Percentiles rank a stretch among this genome's conserved stretches.
Evolutionary conservation across 2,888 invertebrate species (phyloP).

Genomic region (Petrophora chlorosata): DNA sequence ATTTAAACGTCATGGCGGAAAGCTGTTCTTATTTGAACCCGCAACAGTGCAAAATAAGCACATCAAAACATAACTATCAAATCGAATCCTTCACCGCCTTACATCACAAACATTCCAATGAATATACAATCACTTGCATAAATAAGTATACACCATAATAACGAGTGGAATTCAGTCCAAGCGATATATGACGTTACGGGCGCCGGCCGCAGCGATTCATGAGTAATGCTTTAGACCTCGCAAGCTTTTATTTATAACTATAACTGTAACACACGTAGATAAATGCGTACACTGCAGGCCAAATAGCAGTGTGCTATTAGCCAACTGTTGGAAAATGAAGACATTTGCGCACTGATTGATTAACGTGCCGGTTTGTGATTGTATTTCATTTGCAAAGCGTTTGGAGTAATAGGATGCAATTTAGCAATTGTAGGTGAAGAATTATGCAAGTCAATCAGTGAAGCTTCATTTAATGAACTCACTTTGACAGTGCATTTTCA

Average conservation of each 20-base stretch:
- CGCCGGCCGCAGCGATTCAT: conserved; percentile 53
- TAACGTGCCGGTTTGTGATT: conserved; percentile 17
- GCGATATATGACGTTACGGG: conserved; percentile 37
- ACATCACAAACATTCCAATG: conserved; percentile 49
- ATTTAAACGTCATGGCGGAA: too few relatives aligned
- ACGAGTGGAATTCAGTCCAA: conserved; percentile 37
- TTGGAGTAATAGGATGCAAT: conserved; percentile 12
- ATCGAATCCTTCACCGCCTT: conserved; percentile 35
- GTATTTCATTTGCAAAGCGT: conserved; percentile 11
- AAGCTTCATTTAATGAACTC: neutral
- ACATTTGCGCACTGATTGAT: conserved; percentile 44
- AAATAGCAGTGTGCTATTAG: conserved; percentile 35
- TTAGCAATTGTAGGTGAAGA: conserved; percentile 7
- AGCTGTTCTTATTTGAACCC: neutral
- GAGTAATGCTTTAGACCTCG: conserved; percentile 61
- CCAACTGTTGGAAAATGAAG: conserved; percentile 47
- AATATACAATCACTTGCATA: conserved; percentile 51
- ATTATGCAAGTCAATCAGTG: neutral
- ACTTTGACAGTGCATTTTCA: neutral
- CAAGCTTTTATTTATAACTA: conserved; percentile 65
- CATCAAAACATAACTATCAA: conserved; percentile 30
- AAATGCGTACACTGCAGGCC: conserved; percentile 56
- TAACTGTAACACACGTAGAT: conserved; percentile 72
- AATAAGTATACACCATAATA: conserved; percentile 39
- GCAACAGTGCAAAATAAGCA: conserved; percentile 8